Evolutionary conservation across 2,113 vertebrate species (phyloP).

Genomic region (Prunella himalayana): DNA sequence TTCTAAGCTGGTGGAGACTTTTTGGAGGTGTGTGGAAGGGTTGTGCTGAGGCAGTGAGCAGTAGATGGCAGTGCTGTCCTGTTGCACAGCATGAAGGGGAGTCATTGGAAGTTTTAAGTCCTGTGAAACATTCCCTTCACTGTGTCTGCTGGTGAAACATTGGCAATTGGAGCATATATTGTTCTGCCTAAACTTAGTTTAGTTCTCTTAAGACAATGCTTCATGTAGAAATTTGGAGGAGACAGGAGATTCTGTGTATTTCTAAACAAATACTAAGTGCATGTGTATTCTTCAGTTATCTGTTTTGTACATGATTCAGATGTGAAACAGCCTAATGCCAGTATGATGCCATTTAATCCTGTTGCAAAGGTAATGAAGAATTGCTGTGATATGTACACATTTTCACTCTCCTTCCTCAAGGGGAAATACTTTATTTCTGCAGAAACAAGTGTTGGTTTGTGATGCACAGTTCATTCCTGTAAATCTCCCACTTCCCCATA

Average conservation of each 20-base stretch:
- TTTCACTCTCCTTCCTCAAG: not conserved
- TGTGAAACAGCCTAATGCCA: not conserved
- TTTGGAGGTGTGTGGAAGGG: too few relatives aligned
- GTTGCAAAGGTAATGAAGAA: not conserved
- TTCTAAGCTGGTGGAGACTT: not conserved
- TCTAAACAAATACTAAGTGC: not conserved
- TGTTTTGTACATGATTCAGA: not conserved
- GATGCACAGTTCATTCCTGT: not conserved
- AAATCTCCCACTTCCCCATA: not conserved
- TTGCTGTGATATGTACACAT: not conserved
- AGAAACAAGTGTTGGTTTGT: not conserved
- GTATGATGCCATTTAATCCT: not conserved
- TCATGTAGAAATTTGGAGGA: not conserved
- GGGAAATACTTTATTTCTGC: not conserved
- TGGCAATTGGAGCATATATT: not conserved
- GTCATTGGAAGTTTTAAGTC: not conserved
- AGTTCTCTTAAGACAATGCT: not conserved
- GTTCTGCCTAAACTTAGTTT: not conserved
- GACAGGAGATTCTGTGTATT: not conserved
- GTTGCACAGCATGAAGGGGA: not conserved
- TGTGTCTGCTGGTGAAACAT: slow-evolving; percentile 3
- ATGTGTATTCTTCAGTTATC: accelerated
- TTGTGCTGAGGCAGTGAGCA: not conserved
- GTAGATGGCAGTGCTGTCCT: slow-evolving; percentile 75
- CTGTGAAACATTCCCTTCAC: not conserved